These are phyloP conservation scores for Lepidotrigona ventralis DNA, from an alignment of 1,140 invertebrate genomes.

Conservation along the genomic window DNA sequence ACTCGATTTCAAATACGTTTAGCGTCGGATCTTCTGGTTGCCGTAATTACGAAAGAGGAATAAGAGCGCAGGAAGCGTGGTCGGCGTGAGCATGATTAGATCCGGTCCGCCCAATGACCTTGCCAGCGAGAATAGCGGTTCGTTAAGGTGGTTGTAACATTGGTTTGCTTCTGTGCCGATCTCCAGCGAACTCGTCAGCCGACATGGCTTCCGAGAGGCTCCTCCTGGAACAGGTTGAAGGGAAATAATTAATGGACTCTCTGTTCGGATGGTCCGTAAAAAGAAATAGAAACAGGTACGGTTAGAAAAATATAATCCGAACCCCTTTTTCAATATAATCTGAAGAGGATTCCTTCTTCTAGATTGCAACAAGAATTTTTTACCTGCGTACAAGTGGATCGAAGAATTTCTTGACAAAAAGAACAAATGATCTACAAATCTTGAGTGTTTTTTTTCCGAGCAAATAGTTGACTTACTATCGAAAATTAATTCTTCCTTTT, in stretches of 20 bases:
- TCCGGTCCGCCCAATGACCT: slow-evolving; percentile 41
- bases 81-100: slow-evolving; percentile 44
- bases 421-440: not conserved
- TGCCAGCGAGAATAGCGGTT: slow-evolving; percentile 47
- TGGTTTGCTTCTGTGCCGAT: slow-evolving; percentile 61
- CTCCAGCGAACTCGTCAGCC: slow-evolving; percentile 62
- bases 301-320: slow-evolving; percentile 30
- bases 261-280: slow-evolving; percentile 17
- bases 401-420: not conserved
- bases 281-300: slow-evolving; percentile 27
- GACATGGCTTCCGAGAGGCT: slow-evolving; percentile 70
- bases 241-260: slow-evolving; percentile 61
- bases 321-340: not conserved
- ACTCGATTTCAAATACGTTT: not conserved
- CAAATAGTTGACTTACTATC: not conserved
- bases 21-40: not conserved
- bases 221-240: slow-evolving; percentile 64
- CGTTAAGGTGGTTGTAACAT: slow-evolving; percentile 68
- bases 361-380: no score
- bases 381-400: not conserved
- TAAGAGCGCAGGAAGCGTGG: not conserved
- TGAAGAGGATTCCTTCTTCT: not conserved
- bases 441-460: not conserved
- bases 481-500: not conserved
- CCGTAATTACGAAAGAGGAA: not conserved